Evolutionary conservation across 1,140 invertebrate genomes (phyloP).

Genomic region (Lasioglossum albipes): DNA sequence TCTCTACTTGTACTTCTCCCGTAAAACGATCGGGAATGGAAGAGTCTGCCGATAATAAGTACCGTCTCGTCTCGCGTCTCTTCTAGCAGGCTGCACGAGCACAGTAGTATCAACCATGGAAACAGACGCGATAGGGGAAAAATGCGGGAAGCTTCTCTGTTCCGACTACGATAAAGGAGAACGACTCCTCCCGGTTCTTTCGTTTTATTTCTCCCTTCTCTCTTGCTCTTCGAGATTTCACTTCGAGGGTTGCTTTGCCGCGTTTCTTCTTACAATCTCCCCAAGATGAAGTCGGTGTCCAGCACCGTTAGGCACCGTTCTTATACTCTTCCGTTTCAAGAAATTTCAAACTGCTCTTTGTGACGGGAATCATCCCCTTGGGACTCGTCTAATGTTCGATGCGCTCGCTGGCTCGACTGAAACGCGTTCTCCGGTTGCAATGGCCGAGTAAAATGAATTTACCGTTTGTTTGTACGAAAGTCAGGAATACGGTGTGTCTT

Average conservation of each 20-base stretch:
- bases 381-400: no score
- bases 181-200: not conserved
- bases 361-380: not conserved
- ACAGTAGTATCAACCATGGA: conserved; percentile 4
- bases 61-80: conserved; percentile 13
- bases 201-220: no score
- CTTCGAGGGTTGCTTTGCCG: no score
- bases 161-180: not conserved
- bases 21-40: not conserved
- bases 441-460: no score
- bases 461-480: no score
- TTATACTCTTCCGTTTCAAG: not conserved
- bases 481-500: no score
- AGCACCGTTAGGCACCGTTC: not conserved
- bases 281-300: no score
- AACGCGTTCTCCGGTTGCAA: no score
- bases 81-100: conserved; percentile 5
- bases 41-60: conserved; percentile 15
- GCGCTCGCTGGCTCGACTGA: no score
- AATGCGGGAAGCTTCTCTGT: not conserved
- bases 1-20: no score
- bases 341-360: not conserved
- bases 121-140: conserved; percentile 11
- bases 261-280: no score
- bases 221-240: no score